Conservation (phyloP, 1,140 invertebrate genomes). For the Megalopta genalis region DNA sequence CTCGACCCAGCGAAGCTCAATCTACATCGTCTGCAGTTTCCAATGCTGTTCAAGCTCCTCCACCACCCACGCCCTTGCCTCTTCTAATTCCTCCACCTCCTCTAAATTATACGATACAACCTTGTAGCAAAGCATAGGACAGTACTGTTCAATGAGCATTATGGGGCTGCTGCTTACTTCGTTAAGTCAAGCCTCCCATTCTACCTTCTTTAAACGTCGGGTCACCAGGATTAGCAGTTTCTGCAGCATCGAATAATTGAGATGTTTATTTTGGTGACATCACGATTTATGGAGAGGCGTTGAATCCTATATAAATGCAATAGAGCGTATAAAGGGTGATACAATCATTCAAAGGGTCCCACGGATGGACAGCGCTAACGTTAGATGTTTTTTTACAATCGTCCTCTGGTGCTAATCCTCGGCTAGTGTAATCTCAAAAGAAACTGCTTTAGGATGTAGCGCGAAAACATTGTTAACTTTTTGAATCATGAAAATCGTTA, state of each 20-base stretch:
- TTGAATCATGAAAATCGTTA: neutral
- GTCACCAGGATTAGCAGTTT: neutral
- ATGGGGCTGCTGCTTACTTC: neutral
- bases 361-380: neutral
- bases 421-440: neutral
- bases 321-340: neutral
- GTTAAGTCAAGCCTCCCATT: neutral
- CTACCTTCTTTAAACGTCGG: neutral
- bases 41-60: conserved; percentile 63
- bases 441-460: too few species aligned
- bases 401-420: conserved; percentile 1
- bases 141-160: neutral
- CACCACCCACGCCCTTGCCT: conserved; percentile 77
- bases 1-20: conserved; percentile 45
- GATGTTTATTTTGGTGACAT: neutral
- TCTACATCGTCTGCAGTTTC: conserved; percentile 40
- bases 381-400: neutral
- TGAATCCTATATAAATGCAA: conserved; percentile 2
- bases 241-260: neutral
- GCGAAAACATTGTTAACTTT: neutral
- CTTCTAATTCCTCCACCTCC: conserved; percentile 77
- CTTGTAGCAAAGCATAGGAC: conserved; percentile 74
- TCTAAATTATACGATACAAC: conserved; percentile 76
- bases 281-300: neutral
- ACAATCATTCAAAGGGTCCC: neutral